These are phyloP conservation scores for Antedon mediterranea DNA, from an alignment of 53 echinoderm and acorn worm genomes.

Conservation along the genomic window DNA sequence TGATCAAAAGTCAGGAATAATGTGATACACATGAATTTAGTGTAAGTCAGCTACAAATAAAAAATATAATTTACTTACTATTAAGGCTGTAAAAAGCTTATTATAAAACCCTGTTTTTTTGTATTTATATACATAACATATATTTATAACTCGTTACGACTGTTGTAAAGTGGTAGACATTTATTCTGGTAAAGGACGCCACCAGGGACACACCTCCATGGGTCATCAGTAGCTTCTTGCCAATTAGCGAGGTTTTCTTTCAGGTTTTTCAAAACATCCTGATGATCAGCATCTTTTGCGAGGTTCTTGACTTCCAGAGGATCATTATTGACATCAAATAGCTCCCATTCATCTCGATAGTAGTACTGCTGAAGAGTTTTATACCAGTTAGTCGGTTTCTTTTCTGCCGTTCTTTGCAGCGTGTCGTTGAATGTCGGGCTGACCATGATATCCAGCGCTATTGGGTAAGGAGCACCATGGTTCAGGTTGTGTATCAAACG, in stretches of 20 bases:
- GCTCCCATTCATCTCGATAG: slow-evolving; percentile 77
- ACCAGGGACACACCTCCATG: slow-evolving; percentile 76
- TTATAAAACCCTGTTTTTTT: too few species aligned
- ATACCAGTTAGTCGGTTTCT: slow-evolving; percentile 70
- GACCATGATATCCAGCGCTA: slow-evolving; percentile 57
- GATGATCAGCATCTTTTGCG: slow-evolving; percentile 32
- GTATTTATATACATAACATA: too few species aligned
- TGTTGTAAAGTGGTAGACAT: slow-evolving; percentile 3
- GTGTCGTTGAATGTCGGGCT: slow-evolving; percentile 65
- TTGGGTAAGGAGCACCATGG: slow-evolving; percentile 72
- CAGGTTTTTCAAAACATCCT: slow-evolving; percentile 28
- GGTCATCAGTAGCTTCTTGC: slow-evolving; percentile 55
- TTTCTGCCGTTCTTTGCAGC: slow-evolving; percentile 37
- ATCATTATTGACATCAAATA: slow-evolving; percentile 67
- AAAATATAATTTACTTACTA: too few species aligned
- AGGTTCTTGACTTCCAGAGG: slow-evolving; percentile 59
- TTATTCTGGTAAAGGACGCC: slow-evolving; percentile 16
- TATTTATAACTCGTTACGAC: background rate
- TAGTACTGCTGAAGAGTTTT: slow-evolving; percentile 83
- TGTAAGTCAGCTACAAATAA: too few species aligned
- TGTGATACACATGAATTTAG: too few species aligned
- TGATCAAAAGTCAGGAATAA: too few species aligned
- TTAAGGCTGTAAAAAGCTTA: too few species aligned
- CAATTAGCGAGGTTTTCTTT: slow-evolving; percentile 36
- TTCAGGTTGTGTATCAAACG: slow-evolving; percentile 93